These are phyloP conservation scores for Thysanoteuthis rhombus DNA, from an alignment of 2,888 invertebrate genomes.

Conservation along the genomic window DNA sequence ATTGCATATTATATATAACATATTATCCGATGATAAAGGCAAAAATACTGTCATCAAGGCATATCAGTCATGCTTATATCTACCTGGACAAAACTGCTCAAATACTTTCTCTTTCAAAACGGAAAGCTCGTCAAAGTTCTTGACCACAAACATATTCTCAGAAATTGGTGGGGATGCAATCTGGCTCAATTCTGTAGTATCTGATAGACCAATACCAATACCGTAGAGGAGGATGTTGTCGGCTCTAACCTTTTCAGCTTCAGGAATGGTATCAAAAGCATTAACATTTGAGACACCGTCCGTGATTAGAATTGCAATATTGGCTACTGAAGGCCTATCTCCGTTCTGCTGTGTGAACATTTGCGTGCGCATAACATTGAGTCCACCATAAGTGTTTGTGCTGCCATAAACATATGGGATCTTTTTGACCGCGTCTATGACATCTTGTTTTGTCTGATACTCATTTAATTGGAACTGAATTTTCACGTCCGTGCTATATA, in stretches of 20 bases:
- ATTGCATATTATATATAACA: not conserved
- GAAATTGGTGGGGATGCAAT: constrained; percentile 49
- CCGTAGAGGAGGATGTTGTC: constrained; percentile 41
- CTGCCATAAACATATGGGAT: constrained; percentile 56
- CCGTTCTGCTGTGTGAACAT: constrained; percentile 53
- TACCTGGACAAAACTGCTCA: constrained; percentile 44
- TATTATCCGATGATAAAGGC: not conserved
- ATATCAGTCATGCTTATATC: not conserved
- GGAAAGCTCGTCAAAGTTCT: constrained; percentile 38
- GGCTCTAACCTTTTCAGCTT: constrained; percentile 46
- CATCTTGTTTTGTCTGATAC: constrained; percentile 39
- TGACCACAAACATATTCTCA: constrained; percentile 46
- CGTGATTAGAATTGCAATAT: not conserved
- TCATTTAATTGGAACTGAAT: constrained; percentile 45
- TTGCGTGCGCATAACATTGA: constrained; percentile 50
- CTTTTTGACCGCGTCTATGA: constrained; percentile 47
- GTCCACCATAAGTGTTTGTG: constrained; percentile 61
- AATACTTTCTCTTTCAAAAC: constrained; percentile 45
- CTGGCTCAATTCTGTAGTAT: constrained; percentile 50
- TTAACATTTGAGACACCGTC: constrained; percentile 57
- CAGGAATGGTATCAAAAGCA: constrained; percentile 53
- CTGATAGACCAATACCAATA: constrained; percentile 48
- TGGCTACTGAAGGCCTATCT: constrained; percentile 50
- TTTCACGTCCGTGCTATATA: constrained; percentile 45
- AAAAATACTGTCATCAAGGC: not conserved